phyloP scores from a whole-genome alignment of 2,888 invertebrate genomes.

The Nomada goodeniana region DNA sequence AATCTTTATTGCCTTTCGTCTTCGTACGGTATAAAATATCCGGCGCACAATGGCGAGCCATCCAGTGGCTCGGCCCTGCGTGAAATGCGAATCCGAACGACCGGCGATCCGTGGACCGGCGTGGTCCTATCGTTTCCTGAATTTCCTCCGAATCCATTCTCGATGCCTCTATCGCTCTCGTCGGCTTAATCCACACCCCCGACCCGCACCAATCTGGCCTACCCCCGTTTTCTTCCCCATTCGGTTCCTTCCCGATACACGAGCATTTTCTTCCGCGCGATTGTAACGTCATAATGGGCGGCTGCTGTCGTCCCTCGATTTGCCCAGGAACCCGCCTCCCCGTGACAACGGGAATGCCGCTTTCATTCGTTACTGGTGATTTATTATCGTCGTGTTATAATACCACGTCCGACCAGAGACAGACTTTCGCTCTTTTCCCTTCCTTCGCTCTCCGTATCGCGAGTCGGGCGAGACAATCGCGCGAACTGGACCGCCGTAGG shows the following conservation, averaged over 20 bases:
- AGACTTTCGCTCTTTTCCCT: too few species aligned
- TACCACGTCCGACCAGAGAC: background rate
- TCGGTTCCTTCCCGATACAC: slow-evolving; percentile 51
- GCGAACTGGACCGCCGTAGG: too few species aligned
- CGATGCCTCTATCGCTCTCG: slow-evolving; percentile 50
- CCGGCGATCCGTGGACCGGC: slow-evolving; percentile 65
- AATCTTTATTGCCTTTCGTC: slow-evolving; percentile 69
- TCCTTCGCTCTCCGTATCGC: too few species aligned
- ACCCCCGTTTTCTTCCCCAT: slow-evolving; percentile 33
- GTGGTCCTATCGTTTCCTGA: slow-evolving; percentile 72
- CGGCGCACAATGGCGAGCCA: slow-evolving; percentile 63
- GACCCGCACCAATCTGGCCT: slow-evolving; percentile 28
- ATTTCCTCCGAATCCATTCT: slow-evolving; percentile 57
- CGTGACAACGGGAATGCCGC: slow-evolving; percentile 47
- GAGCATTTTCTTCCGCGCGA: slow-evolving; percentile 72
- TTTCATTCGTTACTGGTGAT: slow-evolving; percentile 46
- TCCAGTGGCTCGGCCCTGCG: slow-evolving; percentile 69
- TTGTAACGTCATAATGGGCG: slow-evolving; percentile 62
- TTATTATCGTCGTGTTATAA: slow-evolving; percentile 25
- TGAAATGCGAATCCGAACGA: slow-evolving; percentile 78
- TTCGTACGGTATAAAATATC: slow-evolving; percentile 68
- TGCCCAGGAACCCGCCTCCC: slow-evolving; percentile 22
- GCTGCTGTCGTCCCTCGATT: slow-evolving; percentile 28
- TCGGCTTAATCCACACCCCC: slow-evolving; percentile 51
- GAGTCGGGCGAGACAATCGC: too few species aligned